phyloP scores from a whole-genome alignment of 2,888 invertebrate genomes.

The Neria commutata region DNA sequence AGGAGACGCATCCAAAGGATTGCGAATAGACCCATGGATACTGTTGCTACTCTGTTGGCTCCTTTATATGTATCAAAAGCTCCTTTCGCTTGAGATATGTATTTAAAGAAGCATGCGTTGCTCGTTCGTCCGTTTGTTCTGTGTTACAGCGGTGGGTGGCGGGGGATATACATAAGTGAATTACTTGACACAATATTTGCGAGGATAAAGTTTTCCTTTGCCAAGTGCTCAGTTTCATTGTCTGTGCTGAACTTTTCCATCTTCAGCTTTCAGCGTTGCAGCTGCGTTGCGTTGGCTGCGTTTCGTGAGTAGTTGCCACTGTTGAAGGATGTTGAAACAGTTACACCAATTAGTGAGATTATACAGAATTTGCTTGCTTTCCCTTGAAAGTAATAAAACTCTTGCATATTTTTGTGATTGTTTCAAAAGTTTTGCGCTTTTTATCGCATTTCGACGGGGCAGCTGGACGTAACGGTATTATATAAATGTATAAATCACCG shows the following conservation, averaged over 20 bases:
- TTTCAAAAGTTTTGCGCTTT: neutral
- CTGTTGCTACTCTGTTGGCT: too few species aligned
- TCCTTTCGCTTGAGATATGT: too few species aligned
- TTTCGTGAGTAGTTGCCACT: neutral
- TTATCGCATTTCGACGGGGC: too few species aligned
- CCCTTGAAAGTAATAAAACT: neutral
- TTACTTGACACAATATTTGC: slow-evolving; percentile 19
- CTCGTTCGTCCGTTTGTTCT: too few species aligned
- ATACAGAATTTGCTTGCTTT: neutral
- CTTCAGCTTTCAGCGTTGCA: neutral
- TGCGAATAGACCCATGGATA: too few species aligned
- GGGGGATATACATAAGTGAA: slow-evolving; percentile 14
- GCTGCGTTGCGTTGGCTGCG: neutral
- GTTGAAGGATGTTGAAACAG: slow-evolving; percentile 30
- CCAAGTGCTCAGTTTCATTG: neutral
- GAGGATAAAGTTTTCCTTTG: slow-evolving; percentile 18
- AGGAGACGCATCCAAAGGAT: too few species aligned
- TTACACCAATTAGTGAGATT: slow-evolving; percentile 41
- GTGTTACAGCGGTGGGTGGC: too few species aligned
- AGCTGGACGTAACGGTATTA: too few species aligned
- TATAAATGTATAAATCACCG: too few species aligned
- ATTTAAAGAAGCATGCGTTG: too few species aligned
- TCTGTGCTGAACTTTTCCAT: neutral
- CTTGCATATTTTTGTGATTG: neutral
- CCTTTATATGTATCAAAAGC: too few species aligned